A percentile compares a stretch with the other conserved stretches of the same genome.
Conservation (phyloP, 2,113 vertebrate species). For the Cyrtonyx montezumae region DNA sequence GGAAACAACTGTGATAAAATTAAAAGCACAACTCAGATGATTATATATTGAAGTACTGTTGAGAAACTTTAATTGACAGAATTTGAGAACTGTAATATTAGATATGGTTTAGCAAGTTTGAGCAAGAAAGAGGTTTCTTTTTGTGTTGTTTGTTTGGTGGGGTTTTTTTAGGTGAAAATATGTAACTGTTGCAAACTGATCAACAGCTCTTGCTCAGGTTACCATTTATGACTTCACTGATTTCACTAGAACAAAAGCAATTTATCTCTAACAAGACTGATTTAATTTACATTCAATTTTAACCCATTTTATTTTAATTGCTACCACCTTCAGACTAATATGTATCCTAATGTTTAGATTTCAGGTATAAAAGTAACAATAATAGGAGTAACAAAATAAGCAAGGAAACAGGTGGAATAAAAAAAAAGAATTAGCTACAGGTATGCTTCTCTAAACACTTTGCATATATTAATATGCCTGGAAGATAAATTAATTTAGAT, state of each 20-base stretch:
- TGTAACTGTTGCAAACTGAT: background rate
- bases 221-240: background rate
- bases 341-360: background rate
- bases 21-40: conserved; percentile 51
- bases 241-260: background rate
- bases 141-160: rapidly evolving
- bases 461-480: background rate
- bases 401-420: background rate
- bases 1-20: conserved; percentile 81
- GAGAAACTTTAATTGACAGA: background rate
- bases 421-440: background rate
- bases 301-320: background rate
- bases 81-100: background rate
- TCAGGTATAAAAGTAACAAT: background rate
- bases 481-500: background rate
- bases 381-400: background rate
- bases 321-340: background rate
- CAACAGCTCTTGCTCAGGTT: background rate
- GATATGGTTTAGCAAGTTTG: background rate
- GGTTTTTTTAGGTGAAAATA: background rate
- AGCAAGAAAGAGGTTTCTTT: background rate
- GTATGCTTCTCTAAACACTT: background rate
- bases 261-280: background rate
- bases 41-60: background rate
- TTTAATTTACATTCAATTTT: background rate